These are phyloP conservation scores for Tinamus major DNA, from an alignment of 2,797 vertebrate genomes.

Conservation along the genomic window DNA sequence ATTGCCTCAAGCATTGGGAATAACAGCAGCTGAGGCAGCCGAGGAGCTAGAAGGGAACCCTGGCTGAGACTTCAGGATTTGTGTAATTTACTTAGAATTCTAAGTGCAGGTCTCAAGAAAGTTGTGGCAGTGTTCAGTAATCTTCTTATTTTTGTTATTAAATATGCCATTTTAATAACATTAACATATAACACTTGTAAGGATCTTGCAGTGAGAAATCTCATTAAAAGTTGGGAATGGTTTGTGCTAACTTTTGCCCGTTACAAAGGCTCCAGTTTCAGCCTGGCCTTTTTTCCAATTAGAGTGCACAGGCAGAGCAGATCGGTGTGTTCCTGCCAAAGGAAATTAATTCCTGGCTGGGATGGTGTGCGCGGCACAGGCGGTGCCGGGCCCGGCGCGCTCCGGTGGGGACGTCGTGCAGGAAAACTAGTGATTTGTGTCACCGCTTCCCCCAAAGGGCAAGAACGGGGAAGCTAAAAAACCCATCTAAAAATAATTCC, in stretches of 20 bases:
- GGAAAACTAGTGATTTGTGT: not conserved
- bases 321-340: not conserved
- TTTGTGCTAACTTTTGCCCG: not conserved
- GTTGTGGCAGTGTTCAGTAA: not conserved
- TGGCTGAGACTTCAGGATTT: not conserved
- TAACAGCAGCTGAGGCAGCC: not conserved
- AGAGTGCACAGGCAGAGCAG: accelerated
- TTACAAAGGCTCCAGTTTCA: not conserved
- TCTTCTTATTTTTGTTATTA: not conserved
- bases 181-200: not conserved
- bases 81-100: not conserved
- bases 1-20: accelerated
- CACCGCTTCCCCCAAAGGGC: not conserved
- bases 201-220: not conserved
- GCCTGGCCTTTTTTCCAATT: not conserved
- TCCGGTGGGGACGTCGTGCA: not conserved
- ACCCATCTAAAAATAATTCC: not conserved
- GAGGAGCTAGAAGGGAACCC: accelerated
- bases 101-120: not conserved
- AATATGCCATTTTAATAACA: not conserved
- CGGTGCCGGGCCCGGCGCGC: not conserved
- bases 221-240: not conserved
- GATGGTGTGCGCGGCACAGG: not conserved
- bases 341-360: not conserved
- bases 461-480: not conserved